Conservation (phyloP, 2,113 vertebrate species). For the Phyllopteryx taeniolatus region DNA sequence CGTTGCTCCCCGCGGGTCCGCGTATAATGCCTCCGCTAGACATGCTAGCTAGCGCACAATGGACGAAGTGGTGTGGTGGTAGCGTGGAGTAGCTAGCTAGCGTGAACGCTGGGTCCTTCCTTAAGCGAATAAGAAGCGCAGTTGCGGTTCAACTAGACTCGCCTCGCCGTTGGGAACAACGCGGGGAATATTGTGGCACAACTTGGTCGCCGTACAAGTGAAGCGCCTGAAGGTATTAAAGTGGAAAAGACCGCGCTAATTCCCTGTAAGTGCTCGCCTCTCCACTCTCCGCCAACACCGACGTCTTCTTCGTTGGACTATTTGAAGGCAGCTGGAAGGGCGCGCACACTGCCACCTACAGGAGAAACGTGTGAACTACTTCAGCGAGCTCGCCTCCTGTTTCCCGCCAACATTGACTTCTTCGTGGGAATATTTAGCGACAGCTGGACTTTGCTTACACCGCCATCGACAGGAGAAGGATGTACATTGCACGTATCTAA, state of each 20-base stretch:
- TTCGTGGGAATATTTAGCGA: background rate
- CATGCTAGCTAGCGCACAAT: conserved; percentile 64
- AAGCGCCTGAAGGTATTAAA: background rate
- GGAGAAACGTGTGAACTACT: background rate
- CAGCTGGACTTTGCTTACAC: background rate
- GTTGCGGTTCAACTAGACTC: too few species aligned
- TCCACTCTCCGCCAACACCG: conserved; percentile 6
- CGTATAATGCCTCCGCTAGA: conserved; percentile 87
- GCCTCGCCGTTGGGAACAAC: background rate
- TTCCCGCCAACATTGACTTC: background rate
- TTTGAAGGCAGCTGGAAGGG: background rate
- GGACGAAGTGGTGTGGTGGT: conserved; percentile 17
- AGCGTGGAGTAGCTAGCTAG: conserved; percentile 2
- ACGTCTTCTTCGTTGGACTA: background rate
- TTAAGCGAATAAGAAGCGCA: background rate
- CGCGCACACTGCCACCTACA: conserved; percentile 10
- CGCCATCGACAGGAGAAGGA: background rate
- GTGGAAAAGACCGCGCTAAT: background rate
- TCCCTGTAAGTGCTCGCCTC: background rate
- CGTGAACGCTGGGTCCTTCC: background rate
- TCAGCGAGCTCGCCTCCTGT: background rate
- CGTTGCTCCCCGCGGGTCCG: conserved; percentile 93
- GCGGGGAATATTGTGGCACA: background rate
- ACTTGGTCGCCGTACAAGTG: background rate
- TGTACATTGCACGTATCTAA: background rate